These are phyloP conservation scores for Seladonia tumulorum DNA, from an alignment of 2,888 invertebrate species.

Conservation along the genomic window DNA sequence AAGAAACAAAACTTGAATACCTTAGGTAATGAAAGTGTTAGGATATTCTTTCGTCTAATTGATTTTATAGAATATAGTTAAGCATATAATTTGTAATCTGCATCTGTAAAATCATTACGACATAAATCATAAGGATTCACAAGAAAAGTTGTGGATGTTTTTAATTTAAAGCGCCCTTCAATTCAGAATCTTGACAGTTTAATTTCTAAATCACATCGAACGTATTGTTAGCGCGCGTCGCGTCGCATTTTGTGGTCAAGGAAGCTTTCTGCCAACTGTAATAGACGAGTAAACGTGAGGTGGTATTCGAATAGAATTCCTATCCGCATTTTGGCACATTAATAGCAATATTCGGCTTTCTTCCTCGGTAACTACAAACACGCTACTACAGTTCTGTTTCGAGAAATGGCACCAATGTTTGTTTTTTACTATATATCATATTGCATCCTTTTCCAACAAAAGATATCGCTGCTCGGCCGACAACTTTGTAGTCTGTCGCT, in stretches of 20 bases:
- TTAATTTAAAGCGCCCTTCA: not conserved
- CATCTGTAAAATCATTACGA: slow-evolving; percentile 56
- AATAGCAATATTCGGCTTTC: not conserved
- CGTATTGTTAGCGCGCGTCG: too few species aligned
- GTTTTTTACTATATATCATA: too few species aligned
- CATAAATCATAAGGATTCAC: slow-evolving; percentile 41
- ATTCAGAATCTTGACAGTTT: not conserved
- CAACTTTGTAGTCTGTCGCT: too few species aligned
- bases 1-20: not conserved
- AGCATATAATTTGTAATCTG: slow-evolving; percentile 63
- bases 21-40: slow-evolving; percentile 4
- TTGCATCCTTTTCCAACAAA: too few species aligned
- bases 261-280: not conserved
- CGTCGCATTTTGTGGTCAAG: not conserved
- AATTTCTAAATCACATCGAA: not conserved
- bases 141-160: slow-evolving; percentile 23
- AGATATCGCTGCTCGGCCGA: too few species aligned
- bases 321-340: not conserved
- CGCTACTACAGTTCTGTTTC: not conserved
- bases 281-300: not conserved
- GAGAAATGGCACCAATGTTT: too few species aligned
- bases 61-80: slow-evolving; percentile 52
- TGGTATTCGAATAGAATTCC: not conserved
- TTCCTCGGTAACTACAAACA: not conserved
- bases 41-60: slow-evolving; percentile 33